These are phyloP conservation scores for Orchesella cincta DNA, from an alignment of 1,140 invertebrate genomes.

Conservation along the genomic window DNA sequence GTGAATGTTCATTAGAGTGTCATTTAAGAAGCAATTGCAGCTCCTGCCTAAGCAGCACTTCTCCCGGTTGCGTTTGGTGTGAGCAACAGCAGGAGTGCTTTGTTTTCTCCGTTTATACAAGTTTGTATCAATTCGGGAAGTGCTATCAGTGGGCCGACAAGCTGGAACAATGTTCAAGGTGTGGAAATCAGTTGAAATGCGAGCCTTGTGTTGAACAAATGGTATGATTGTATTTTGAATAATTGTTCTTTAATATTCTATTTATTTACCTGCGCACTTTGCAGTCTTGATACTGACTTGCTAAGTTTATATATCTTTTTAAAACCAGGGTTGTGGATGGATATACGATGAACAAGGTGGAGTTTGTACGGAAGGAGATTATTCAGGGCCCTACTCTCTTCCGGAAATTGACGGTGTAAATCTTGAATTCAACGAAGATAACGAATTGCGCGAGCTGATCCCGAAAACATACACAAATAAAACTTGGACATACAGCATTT, in stretches of 20 bases:
- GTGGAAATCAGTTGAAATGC: constrained; percentile 40
- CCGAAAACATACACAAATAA: constrained; percentile 4
- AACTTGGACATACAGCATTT: constrained; percentile 83
- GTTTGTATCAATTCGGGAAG: constrained; percentile 87
- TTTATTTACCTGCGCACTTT: neutral
- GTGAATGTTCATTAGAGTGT: constrained; percentile 74
- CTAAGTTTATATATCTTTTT: neutral
- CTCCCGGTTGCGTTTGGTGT: constrained; percentile 84
- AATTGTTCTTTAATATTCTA: neutral
- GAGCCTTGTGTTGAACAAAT: constrained; percentile 40
- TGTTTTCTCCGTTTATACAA: constrained; percentile 90
- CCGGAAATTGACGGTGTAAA: neutral
- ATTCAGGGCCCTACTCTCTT: constrained; percentile 53
- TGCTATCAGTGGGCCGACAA: constrained; percentile 92
- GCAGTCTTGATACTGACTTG: neutral
- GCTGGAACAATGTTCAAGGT: constrained; percentile 55
- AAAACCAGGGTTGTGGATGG: constrained; percentile 86
- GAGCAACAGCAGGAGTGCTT: constrained; percentile 70
- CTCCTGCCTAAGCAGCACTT: constrained; percentile 78
- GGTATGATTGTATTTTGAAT: too few relatives aligned
- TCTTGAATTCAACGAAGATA: neutral
- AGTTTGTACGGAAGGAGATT: constrained; percentile 60
- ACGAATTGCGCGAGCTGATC: neutral
- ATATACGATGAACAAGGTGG: constrained; percentile 84
- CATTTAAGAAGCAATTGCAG: constrained; percentile 73